Conservation (phyloP, 2,797 vertebrate species). For the Lindbergichthys nudifrons region DNA sequence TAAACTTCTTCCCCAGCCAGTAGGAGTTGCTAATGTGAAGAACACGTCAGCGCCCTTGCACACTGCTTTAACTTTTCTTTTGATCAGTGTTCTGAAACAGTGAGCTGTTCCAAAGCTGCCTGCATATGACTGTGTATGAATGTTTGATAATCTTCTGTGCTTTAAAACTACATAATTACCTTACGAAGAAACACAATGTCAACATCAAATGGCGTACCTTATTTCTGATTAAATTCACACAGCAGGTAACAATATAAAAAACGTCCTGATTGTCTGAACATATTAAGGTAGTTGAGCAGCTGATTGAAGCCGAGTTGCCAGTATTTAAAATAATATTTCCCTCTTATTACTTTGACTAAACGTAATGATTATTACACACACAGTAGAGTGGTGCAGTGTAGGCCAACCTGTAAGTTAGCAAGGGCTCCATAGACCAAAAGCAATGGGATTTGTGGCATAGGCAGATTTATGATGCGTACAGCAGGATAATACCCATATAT, state of each 20-base stretch:
- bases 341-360: background rate
- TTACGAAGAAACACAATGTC: conserved; percentile 10
- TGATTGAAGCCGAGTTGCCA: background rate
- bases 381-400: background rate
- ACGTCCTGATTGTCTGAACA: conserved; percentile 5
- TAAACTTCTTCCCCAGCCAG: background rate
- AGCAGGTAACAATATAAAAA: conserved; percentile 7
- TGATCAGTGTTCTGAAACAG: conserved; percentile 1
- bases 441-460: too few species aligned
- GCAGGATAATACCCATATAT: too few species aligned
- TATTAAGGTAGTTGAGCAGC: conserved; percentile 16
- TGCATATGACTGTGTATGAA: background rate
- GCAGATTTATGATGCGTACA: too few species aligned
- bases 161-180: conserved; percentile 6
- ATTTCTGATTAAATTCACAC: conserved; percentile 33
- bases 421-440: too few species aligned
- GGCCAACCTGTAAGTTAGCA: too few species aligned
- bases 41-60: background rate
- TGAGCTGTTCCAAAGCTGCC: background rate
- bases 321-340: background rate
- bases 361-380: background rate
- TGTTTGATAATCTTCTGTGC: conserved; percentile 4
- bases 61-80: background rate
- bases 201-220: conserved; percentile 17
- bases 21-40: background rate